These are phyloP conservation scores for Callipepla californica DNA, from an alignment of 2,113 vertebrate genomes.

Conservation along the genomic window DNA sequence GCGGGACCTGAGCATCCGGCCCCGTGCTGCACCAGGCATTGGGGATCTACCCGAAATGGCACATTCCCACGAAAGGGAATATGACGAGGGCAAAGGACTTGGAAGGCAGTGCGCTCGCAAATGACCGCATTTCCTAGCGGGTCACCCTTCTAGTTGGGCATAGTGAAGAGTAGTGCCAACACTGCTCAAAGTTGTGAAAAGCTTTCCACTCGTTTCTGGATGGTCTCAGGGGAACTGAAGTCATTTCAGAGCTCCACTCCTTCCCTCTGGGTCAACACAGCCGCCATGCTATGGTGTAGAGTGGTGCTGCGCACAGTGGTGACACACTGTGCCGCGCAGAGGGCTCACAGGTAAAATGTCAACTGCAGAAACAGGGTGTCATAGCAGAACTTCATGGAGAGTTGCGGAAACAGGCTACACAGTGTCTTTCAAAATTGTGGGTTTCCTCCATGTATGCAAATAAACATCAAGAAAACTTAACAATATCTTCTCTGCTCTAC, in stretches of 20 bases:
- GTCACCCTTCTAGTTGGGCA: background rate
- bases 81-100: background rate
- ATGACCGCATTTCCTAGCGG: background rate
- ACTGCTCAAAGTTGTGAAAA: background rate
- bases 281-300: accelerated
- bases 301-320: no score
- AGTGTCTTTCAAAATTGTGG: background rate
- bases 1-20: no score
- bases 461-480: background rate
- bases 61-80: background rate
- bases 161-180: background rate
- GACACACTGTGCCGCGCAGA: accelerated
- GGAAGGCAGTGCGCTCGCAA: background rate
- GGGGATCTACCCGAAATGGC: no score
- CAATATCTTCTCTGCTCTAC: background rate
- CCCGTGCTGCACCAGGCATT: no score
- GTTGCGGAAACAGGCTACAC: background rate
- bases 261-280: background rate
- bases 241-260: accelerated
- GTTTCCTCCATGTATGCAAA: background rate
- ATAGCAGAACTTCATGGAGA: background rate
- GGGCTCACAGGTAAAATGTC: background rate
- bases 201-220: background rate
- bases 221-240: no score
- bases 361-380: background rate